Conservation (phyloP, 2,888 invertebrate species). For the Callyntrura sp. region DNA sequence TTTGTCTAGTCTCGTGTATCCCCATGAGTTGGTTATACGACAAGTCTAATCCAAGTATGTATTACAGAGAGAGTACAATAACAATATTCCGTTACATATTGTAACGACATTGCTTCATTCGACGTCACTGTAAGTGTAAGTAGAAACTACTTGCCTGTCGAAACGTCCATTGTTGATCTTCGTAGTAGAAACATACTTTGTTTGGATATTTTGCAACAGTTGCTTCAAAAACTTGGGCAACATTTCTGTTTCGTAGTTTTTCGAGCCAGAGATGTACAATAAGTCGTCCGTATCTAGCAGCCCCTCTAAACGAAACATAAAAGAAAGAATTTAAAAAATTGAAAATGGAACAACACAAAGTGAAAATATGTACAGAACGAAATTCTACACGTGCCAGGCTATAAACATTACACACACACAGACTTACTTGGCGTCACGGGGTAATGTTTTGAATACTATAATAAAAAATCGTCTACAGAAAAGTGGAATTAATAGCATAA, state of each 20-base stretch:
- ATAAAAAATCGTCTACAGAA: slow-evolving; percentile 68
- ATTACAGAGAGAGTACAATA: no score
- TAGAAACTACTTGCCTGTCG: no score
- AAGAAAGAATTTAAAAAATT: no score
- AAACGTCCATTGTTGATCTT: slow-evolving; percentile 94
- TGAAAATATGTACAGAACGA: no score
- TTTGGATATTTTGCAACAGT: slow-evolving; percentile 92
- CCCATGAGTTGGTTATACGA: neutral
- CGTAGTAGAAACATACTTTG: slow-evolving; percentile 93
- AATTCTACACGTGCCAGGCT: no score
- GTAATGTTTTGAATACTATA: no score
- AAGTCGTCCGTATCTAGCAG: slow-evolving; percentile 89
- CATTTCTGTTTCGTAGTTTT: slow-evolving; percentile 90
- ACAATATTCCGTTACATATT: slow-evolving; percentile 88
- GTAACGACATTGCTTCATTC: no score
- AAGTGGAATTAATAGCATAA: slow-evolving; percentile 63
- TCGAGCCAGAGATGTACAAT: slow-evolving; percentile 88
- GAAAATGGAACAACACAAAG: no score
- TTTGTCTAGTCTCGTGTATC: neutral
- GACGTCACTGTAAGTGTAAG: no score
- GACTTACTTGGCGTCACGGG: no score
- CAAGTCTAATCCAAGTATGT: no score
- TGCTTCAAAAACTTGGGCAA: slow-evolving; percentile 92
- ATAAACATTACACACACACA: no score
- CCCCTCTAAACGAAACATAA: slow-evolving; percentile 89